Percentiles rank a stretch among this genome's conserved stretches.
These are phyloP conservation scores for Notodonta ziczac DNA, from an alignment of 2,888 invertebrate species.

Conservation along the genomic window DNA sequence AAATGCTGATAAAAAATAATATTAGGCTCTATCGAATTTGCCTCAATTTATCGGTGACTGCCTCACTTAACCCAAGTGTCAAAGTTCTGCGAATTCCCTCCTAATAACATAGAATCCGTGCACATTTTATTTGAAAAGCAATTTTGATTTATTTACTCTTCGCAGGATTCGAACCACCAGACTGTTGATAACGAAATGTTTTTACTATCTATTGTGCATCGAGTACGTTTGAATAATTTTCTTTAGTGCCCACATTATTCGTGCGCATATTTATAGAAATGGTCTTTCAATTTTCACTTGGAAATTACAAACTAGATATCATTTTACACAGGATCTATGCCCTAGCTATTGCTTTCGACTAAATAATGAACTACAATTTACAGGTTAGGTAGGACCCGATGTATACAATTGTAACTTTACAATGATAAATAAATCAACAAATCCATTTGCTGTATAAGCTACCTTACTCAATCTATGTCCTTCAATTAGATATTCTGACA, in stretches of 20 bases:
- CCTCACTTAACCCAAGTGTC: slow-evolving; percentile 33
- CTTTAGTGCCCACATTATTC: slow-evolving; percentile 13
- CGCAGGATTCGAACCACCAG: slow-evolving; percentile 47
- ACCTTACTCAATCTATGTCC: background rate
- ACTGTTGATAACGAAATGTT: slow-evolving; percentile 57
- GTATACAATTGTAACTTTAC: background rate
- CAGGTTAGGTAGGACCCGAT: too few relatives aligned
- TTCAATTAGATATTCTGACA: background rate
- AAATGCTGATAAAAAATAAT: slow-evolving; percentile 15
- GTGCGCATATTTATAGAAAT: background rate
- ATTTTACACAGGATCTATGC: background rate
- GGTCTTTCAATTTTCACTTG: background rate
- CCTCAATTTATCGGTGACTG: slow-evolving; percentile 37
- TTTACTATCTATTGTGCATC: slow-evolving; percentile 36
- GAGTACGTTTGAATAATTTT: slow-evolving; percentile 28
- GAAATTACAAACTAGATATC: background rate
- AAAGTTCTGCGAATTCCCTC: slow-evolving; percentile 20
- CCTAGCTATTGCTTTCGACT: background rate
- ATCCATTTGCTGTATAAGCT: background rate
- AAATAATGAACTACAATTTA: background rate
- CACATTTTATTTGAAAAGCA: slow-evolving; percentile 43
- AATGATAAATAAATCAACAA: background rate
- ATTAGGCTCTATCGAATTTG: slow-evolving; percentile 28
- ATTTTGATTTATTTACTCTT: slow-evolving; percentile 43
- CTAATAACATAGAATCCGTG: slow-evolving; percentile 31